A percentile compares a stretch with the other conserved stretches of the same genome.
phyloP scores from a whole-genome alignment of 1,140 invertebrate genomes.

The Ridgeia piscesae region DNA sequence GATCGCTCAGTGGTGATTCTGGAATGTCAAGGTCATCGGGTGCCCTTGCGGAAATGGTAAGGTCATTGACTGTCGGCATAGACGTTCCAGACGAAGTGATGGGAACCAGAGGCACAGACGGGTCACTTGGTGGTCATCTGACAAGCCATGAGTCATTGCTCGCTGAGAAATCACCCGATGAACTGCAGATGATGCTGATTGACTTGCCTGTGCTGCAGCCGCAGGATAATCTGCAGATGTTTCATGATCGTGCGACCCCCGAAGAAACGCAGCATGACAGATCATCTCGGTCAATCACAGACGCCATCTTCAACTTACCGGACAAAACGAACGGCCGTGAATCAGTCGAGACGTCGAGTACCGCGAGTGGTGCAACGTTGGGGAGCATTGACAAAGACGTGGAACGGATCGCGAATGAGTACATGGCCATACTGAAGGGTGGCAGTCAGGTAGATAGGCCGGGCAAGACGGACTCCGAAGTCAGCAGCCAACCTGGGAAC shows the following conservation, averaged over 20 bases:
- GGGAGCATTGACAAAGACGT: slow-evolving; percentile 6
- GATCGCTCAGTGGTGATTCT: neutral
- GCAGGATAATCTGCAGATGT: neutral
- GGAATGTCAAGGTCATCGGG: neutral
- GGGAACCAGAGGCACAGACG: neutral
- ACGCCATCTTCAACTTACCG: neutral
- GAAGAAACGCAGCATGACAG: neutral
- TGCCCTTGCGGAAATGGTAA: neutral
- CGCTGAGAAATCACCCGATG: neutral
- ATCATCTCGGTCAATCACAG: neutral
- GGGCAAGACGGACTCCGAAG: neutral
- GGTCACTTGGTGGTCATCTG: neutral
- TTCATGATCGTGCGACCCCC: neutral
- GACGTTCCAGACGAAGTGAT: neutral
- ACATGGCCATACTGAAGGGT: neutral
- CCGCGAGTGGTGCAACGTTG: neutral
- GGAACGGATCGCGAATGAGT: slow-evolving; percentile 8
- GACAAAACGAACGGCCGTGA: neutral
- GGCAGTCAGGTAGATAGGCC: neutral
- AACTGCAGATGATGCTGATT: neutral
- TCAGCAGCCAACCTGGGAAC: too few relatives aligned
- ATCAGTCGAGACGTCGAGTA: neutral
- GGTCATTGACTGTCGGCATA: neutral
- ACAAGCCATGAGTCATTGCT: neutral
- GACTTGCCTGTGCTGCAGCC: too few relatives aligned